Evolutionary conservation across 2,888 invertebrate genomes (phyloP), one percentile per base, ranked within the genome.

Genomic region (Luperina nickerlii): DNA sequence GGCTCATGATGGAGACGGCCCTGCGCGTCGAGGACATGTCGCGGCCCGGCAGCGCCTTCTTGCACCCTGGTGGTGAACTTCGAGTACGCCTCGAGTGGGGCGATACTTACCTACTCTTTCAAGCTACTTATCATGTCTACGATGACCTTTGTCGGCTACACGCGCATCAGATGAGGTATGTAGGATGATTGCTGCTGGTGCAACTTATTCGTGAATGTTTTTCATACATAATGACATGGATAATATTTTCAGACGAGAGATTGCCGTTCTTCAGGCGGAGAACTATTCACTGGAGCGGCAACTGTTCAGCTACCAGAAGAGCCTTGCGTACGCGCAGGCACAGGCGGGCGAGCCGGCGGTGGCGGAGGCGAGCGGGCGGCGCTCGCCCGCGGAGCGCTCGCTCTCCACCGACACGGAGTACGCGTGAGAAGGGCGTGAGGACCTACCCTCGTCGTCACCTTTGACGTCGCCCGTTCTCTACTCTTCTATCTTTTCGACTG

Each of bases 241-340:
- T 32, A 51, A 79, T 89, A 82, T 89, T 96, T 96, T 24, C 97
- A 98, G 98, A 92, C 97, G 98, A 71, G 98, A 98, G 94, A 98
- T 98, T 86, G 97, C 97, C 85, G 98, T 98, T 20, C 97, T 98
- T 73, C 98, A 98, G 93, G 98, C 98, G n/a, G 98, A 98, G 94
- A 98, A 98, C 94, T 98, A 98, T 94, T 98, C 98, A 83, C 96
- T 98, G 91, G 98, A 98, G 95, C 97, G 98, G 88, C 98, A 98
- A 94, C 95, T 98, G 86, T 98, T 98, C 96, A 98, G 98, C 94
- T 98, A 98, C 93, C 98, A 98, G 95, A 98, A 98, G 94, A 98
- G 98, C 92, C 97, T 98, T 84, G 98, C 98, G 71, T 98, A 97
- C 90, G 98, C 98, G 71, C 98, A 98, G 94, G 97, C 98, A 69